Evolutionary conservation across 2,888 invertebrate genomes (phyloP), one percentile per base, ranked within the genome.

Genomic region (Cremastinae sp.): DNA sequence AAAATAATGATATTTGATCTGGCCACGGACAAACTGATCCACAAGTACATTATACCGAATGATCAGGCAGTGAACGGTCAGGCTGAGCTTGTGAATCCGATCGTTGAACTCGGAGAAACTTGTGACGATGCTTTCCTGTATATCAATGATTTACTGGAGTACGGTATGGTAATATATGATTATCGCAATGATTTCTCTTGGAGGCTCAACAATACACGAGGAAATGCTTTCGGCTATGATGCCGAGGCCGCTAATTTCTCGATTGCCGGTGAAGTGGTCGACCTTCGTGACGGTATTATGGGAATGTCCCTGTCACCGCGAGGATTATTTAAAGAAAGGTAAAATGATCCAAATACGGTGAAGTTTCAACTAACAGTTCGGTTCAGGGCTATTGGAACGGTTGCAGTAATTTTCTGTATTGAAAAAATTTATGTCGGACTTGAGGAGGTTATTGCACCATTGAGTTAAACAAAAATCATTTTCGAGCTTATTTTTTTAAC

Each of bases 1-100:
- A 90, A 90, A 81, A 86, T 90, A 59, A 79, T 90, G 62, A 84
- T 89, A 64, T 90, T 90, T 68, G 89, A 90, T 82, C 83, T 90
- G 8, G 78, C 74, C 2, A 88, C 83, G n/a, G 89, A 90, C 80
- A 80, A 72, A 43, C 71, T 89, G 53, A 79, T 89, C 51, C 87
- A 83, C 78, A 88, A 86, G 79, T 87, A 89, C 79, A 58, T 83
- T 9, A 82, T 90, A 35, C 89, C 90, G 45, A 70, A 72, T 53
- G 85, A 85, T 74, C 88, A 88, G 79, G 74, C 83, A 35, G 72
- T 87, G 35, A 75, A 81, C 59, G 85, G 88, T 16, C 83, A 79
- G 49, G 84, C 89, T 2, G 82, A 86, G 61, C 83, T 85, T 22
- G 89, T 90, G 43, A 88, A 87, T 28, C 90, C 90, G 43, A 84